Percentiles rank a stretch among this genome's conserved stretches.
These are phyloP conservation scores for Drosophila ogumai DNA, from an alignment of 1,140 invertebrate species.

Conservation along the genomic window DNA sequence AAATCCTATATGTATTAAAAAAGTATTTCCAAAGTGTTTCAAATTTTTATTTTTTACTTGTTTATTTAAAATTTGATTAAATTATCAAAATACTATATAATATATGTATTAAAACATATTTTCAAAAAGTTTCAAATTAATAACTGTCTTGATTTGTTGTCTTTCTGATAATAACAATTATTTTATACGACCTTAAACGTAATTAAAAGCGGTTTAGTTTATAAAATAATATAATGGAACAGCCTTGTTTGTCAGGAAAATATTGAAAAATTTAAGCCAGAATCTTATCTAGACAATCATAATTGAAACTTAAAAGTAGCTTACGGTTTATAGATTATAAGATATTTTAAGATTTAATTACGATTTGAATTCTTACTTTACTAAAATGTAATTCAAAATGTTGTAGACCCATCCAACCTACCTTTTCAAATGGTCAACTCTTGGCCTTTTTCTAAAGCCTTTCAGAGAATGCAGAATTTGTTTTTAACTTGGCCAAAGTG, in stretches of 20 bases:
- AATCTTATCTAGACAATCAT: background rate
- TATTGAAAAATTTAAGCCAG: too few relatives aligned
- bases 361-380: background rate
- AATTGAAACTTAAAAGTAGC: background rate
- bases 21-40: too few relatives aligned
- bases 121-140: background rate
- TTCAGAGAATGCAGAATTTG: conserved; percentile 15
- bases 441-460: background rate
- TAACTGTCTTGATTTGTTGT: too few relatives aligned
- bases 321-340: background rate
- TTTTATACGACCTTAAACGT: background rate
- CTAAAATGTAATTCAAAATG: background rate
- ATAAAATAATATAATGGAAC: background rate
- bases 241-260: too few relatives aligned
- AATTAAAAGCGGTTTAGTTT: background rate
- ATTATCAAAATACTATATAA: background rate
- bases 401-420: background rate
- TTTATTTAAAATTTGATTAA: background rate
- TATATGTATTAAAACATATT: background rate
- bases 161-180: too few relatives aligned
- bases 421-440: background rate
- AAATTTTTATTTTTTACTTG: too few relatives aligned
- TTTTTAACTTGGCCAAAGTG: conserved; percentile 28
- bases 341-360: too few relatives aligned
- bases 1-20: too few relatives aligned